Conservation (phyloP, 2,113 vertebrate species). For the Mesembrinibis cayennensis region DNA sequence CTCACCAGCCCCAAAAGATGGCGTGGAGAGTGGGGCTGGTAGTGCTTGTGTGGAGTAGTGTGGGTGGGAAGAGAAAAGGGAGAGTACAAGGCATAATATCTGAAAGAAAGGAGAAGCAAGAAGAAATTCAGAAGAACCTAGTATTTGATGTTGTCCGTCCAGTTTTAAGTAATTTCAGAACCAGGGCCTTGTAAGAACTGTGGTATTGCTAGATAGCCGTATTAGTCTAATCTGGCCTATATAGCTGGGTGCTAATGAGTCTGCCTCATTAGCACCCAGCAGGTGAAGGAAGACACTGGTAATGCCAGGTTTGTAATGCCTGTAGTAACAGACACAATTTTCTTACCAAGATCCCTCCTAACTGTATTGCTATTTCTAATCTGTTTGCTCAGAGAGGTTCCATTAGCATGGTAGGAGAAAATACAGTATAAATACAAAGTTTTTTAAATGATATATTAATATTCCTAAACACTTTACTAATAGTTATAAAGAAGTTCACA, state of each 20-base stretch:
- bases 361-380: not conserved
- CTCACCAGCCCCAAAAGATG: not conserved
- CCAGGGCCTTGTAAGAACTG: not conserved
- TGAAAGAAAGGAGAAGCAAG: not conserved
- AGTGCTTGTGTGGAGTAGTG: not conserved
- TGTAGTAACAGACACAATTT: not conserved
- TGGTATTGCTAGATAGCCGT: not conserved
- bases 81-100: not conserved
- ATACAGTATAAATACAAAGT: not conserved
- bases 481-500: not conserved
- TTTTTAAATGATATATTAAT: rapidly evolving
- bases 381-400: not conserved
- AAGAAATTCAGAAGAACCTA: not conserved
- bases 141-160: not conserved
- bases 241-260: not conserved
- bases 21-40: not conserved
- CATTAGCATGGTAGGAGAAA: not conserved
- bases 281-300: not conserved
- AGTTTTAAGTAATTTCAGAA: not conserved
- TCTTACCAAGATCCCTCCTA: not conserved
- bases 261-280: not conserved
- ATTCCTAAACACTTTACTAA: not conserved
- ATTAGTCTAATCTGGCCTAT: not conserved
- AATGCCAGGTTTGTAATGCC: not conserved
- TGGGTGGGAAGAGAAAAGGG: not conserved